phyloP scores from a whole-genome alignment of 2,888 invertebrate species.

The Acronicta aceris region DNA sequence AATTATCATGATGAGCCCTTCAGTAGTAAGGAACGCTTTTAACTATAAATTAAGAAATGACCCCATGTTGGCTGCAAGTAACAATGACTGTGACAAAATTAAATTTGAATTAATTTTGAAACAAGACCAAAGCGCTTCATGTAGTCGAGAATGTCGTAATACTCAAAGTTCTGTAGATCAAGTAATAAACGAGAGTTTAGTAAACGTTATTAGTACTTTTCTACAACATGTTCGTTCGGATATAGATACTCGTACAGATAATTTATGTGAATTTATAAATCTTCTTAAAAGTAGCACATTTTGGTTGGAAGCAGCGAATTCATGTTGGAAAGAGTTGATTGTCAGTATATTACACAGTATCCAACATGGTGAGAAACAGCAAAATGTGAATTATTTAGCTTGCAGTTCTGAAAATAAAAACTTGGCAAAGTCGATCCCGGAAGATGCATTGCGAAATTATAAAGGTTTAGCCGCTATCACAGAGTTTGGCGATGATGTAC shows the following conservation, averaged over 20 bases:
- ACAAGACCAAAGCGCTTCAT: constrained; percentile 28
- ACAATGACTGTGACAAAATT: constrained; percentile 51
- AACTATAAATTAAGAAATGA: constrained; percentile 65
- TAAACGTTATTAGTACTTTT: constrained; percentile 55
- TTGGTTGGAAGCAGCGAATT: constrained; percentile 32
- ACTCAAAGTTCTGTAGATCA: constrained; percentile 42
- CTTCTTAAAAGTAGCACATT: constrained; percentile 42
- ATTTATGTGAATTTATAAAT: constrained; percentile 46
- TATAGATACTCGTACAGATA: constrained; percentile 39
- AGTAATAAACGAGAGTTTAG: constrained; percentile 56
- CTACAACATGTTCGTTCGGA: constrained; percentile 44
- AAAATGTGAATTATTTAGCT: neutral
- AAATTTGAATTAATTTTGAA: constrained; percentile 62
- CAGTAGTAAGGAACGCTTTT: constrained; percentile 58
- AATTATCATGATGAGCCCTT: constrained; percentile 53
- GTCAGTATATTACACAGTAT: constrained; percentile 40
- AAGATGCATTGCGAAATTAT: neutral
- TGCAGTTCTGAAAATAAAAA: neutral
- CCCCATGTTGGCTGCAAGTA: constrained; percentile 43
- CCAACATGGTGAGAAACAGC: neutral
- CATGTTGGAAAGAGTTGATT: constrained; percentile 38
- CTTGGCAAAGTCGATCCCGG: neutral
- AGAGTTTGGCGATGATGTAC: neutral
- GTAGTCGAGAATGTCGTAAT: constrained; percentile 1
- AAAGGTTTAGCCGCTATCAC: neutral